Percentiles rank a stretch among this genome's conserved stretches.
Evolutionary conservation across 2,888 invertebrate genomes (phyloP).

Genomic region (Acanthacorydalis orientalis): DNA sequence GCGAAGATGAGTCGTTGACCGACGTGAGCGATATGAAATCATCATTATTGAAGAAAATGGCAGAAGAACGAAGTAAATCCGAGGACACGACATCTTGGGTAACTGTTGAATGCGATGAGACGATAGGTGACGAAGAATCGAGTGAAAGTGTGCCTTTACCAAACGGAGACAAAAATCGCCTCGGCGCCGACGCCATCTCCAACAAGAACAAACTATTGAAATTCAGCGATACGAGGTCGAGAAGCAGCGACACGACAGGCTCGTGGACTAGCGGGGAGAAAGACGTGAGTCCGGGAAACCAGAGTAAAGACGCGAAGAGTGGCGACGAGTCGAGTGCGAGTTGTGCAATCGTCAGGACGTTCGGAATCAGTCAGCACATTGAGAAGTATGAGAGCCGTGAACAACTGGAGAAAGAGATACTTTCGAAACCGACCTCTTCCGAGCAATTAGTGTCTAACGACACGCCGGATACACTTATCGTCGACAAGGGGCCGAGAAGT

Average conservation of each 20-base stretch:
- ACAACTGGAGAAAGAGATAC: constrained; percentile 36
- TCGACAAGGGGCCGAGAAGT: constrained; percentile 17
- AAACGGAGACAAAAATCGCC: constrained; percentile 3
- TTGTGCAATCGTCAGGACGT: constrained; percentile 62
- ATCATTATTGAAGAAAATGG: constrained; percentile 27
- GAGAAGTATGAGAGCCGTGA: constrained; percentile 48
- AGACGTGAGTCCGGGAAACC: constrained; percentile 39
- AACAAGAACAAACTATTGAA: constrained; percentile 36
- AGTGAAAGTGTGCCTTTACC: constrained; percentile 3
- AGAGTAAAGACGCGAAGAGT: constrained; percentile 34
- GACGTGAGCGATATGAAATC: constrained; percentile 44
- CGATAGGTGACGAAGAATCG: constrained; percentile 29
- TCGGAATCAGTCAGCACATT: constrained; percentile 61
- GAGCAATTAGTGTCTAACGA: background rate
- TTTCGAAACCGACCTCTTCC: background rate
- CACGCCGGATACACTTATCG: background rate
- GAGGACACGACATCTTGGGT: constrained; percentile 54
- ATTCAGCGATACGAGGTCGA: constrained; percentile 55
- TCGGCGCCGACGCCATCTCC: background rate
- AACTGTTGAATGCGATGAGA: constrained; percentile 49
- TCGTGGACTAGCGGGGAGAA: constrained; percentile 71
- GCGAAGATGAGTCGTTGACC: constrained; percentile 52
- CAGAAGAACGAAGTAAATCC: constrained; percentile 36
- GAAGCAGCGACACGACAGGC: constrained; percentile 56
- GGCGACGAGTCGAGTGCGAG: constrained; percentile 60